phyloP scores from a whole-genome alignment of 2,113 vertebrate species.

The Tragelaphus imberbis region DNA sequence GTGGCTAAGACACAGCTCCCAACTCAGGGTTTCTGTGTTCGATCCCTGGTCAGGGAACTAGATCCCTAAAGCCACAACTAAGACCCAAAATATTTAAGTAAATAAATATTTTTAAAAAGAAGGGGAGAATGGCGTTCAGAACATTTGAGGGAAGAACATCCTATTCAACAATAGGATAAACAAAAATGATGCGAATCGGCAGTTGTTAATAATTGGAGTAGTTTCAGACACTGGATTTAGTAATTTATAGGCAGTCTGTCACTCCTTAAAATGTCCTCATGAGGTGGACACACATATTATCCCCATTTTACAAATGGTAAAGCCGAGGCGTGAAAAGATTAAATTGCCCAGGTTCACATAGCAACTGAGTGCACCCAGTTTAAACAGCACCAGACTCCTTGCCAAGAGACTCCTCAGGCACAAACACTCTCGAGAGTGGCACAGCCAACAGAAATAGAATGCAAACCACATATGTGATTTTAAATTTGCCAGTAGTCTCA shows the following conservation, averaged over 20 bases:
- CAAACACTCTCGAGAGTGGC: neutral
- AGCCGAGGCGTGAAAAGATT: neutral
- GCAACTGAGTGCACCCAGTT: neutral
- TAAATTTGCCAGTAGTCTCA: neutral
- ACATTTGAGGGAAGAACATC: neutral
- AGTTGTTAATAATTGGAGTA: neutral
- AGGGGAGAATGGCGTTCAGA: neutral
- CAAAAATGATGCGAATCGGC: neutral
- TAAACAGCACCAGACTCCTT: neutral
- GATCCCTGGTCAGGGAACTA: neutral
- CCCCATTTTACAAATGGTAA: neutral
- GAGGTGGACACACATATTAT: neutral
- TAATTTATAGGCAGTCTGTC: neutral
- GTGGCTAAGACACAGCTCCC: neutral
- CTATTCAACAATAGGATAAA: neutral
- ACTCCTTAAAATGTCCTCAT: neutral
- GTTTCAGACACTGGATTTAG: neutral
- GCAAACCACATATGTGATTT: neutral
- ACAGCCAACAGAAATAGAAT: neutral
- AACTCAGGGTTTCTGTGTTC: neutral
- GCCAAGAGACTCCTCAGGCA: neutral
- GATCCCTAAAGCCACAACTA: neutral
- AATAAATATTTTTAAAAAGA: neutral
- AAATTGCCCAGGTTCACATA: neutral
- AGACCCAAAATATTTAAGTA: neutral